Base-by-base conservation (phyloP, 2,113 vertebrate genomes). In the Carassius gibelio region DNA sequence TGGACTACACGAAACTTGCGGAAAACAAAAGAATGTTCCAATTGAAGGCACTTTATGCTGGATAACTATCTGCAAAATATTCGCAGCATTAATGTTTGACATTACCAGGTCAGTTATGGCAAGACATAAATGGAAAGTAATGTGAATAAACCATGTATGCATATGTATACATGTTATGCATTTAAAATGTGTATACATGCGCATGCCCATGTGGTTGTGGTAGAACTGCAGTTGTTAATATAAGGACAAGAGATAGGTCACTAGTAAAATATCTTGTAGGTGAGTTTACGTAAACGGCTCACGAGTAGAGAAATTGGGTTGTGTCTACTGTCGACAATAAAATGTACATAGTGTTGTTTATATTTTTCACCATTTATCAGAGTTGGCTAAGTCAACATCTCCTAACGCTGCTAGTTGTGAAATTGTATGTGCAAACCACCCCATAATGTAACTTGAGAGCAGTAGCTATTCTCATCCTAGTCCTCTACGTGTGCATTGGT, bases 61-160 rank as follows among this genome's bases (percentile, higher is more conserved):
- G 90, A 90, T 91, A 92, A 92, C 92, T 90, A 92, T 94, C 93
- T 95, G 94, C 93, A 95, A 94, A 94, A 93, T 90, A 84, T 89
- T 76, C 71, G 89, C 85, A 92, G 88, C 90, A 90, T 92, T 92
- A 91, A 91, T 90, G 89, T 88, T 90, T 92, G 90, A 93, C 84
- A 88, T 90, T 85, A 64, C 87, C 83, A 86, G 85, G 91, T 92
- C 91, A 89, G 90, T 92, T 91, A 88, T 81, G 11, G 7, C 50
- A 59, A 72, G 64, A 90, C 91, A 87, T 90, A 92, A 26, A 55
- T 91, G 93, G 90, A 90, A 90, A 92, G 75, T 80, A 88, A 91
- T 89, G 89, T 91, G 84, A 93, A 91, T 88, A 88, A 87, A 90
- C n/a, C 84, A 42, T 79, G 88, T 87, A 88, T 83, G 72, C 59